A percentile compares a stretch with the other conserved stretches of the same genome.
phyloP scores from a whole-genome alignment of 1,140 invertebrate species.

The Drosophila eugracilis region DNA sequence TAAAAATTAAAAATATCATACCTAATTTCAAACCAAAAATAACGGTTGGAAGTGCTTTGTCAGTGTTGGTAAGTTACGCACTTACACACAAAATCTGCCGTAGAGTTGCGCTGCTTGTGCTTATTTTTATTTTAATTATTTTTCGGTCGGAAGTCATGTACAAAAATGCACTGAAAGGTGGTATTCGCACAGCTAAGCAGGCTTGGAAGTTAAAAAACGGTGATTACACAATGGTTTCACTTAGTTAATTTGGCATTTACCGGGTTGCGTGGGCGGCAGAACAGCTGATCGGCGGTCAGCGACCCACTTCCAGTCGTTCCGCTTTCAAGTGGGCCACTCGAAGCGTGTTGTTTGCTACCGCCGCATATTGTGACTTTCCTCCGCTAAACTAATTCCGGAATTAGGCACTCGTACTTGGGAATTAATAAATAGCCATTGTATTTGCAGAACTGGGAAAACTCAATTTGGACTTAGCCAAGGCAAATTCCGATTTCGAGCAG shows the following conservation, averaged over 20 bases:
- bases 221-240: conserved; percentile 55
- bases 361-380: conserved; percentile 50
- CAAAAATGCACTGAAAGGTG: conserved; percentile 74
- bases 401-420: background rate
- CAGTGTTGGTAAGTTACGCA: conserved; percentile 26
- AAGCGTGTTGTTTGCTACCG: conserved; percentile 51
- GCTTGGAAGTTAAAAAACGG: conserved; percentile 81
- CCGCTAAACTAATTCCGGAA: conserved; percentile 16
- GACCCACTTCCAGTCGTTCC: conserved; percentile 45
- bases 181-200: conserved; percentile 73
- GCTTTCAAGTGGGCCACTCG: conserved; percentile 45
- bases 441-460: conserved; percentile 79
- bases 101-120: conserved; percentile 16
- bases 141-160: conserved; percentile 58
- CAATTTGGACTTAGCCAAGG: conserved; percentile 76
- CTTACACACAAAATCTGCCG: background rate
- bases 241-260: conserved; percentile 22
- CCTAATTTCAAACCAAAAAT: background rate
- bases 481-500: conserved; percentile 78
- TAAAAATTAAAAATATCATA: background rate
- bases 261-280: conserved; percentile 9
- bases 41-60: background rate
- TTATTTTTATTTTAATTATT: conserved; percentile 17
- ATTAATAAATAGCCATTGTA: conserved; percentile 12
- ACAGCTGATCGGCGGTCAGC: conserved; percentile 52